Conservation (phyloP, 2,113 vertebrate species). For the Pomatostomus ruficeps region DNA sequence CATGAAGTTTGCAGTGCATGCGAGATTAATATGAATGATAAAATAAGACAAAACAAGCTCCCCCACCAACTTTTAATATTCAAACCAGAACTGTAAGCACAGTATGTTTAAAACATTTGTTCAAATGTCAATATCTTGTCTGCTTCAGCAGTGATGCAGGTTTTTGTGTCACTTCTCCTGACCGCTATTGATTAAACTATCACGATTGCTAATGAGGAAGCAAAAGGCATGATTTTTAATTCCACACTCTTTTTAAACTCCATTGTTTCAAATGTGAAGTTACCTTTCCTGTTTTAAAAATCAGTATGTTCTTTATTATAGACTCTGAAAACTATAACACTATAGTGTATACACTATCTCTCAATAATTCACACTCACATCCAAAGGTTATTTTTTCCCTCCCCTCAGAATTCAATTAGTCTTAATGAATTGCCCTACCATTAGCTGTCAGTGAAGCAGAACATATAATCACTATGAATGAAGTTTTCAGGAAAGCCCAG, state of each 20-base stretch:
- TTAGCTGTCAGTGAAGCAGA: slow-evolving; percentile 30
- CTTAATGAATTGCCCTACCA: slow-evolving; percentile 20
- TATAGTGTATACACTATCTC: background rate
- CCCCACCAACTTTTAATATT: background rate
- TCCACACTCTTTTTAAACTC: background rate
- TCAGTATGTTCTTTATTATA: background rate
- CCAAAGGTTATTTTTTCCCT: background rate
- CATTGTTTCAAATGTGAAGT: background rate
- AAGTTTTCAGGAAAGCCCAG: background rate
- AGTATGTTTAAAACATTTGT: slow-evolving; percentile 20
- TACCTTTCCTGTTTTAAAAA: background rate
- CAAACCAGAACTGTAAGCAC: slow-evolving; percentile 5
- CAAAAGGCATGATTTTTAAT: slow-evolving; percentile 4
- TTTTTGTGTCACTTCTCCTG: slow-evolving; percentile 18
- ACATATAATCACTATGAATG: background rate
- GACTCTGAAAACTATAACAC: background rate
- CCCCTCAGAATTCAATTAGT: slow-evolving; percentile 23
- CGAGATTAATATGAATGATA: background rate
- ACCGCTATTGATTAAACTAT: background rate
- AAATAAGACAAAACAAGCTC: background rate
- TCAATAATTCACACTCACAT: background rate
- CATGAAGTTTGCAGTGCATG: background rate
- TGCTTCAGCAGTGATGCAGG: background rate
- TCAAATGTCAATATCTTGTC: slow-evolving; percentile 32
- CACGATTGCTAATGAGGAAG: slow-evolving; percentile 3